These are phyloP conservation scores for Styela clava DNA, from an alignment of 23 tunicate species.

Conservation along the genomic window DNA sequence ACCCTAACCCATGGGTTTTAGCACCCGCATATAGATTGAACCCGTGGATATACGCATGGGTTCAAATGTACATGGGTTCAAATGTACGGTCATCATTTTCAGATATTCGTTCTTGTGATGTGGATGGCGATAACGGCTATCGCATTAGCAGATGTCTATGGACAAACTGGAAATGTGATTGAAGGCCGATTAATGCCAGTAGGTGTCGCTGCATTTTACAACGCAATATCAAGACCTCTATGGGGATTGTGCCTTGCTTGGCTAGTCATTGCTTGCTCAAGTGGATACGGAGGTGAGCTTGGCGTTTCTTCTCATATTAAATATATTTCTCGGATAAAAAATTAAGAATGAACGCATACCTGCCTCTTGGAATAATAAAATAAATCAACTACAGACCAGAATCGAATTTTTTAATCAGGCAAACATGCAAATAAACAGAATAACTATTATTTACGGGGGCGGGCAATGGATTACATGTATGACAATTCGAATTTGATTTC, in stretches of 20 bases:
- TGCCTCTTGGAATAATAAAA: neutral
- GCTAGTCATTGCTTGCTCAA: conserved; percentile 66
- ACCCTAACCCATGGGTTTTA: too few relatives aligned
- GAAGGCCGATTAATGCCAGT: conserved; percentile 14
- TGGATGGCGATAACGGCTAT: conserved; percentile 39
- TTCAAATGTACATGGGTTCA: too few relatives aligned
- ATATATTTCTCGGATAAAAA: neutral
- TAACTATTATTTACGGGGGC: too few relatives aligned
- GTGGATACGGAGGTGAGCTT: conserved; percentile 84
- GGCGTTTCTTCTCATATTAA: neutral
- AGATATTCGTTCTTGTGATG: conserved; percentile 43
- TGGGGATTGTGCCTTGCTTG: conserved; percentile 69
- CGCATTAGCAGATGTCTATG: conserved; percentile 52
- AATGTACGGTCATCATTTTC: too few relatives aligned
- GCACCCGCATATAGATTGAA: too few relatives aligned
- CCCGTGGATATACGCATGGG: too few relatives aligned
- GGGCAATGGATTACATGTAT: too few relatives aligned
- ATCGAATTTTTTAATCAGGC: too few relatives aligned
- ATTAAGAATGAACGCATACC: neutral
- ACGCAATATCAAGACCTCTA: conserved; percentile 53
- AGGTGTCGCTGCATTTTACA: conserved; percentile 49
- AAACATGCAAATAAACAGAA: too few relatives aligned
- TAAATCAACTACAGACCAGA: too few relatives aligned
- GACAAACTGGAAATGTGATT: conserved; percentile 18
- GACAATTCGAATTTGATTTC: too few relatives aligned